Evolutionary conservation across 2,888 invertebrate species (phyloP).

Genomic region (Erebia palarica): DNA sequence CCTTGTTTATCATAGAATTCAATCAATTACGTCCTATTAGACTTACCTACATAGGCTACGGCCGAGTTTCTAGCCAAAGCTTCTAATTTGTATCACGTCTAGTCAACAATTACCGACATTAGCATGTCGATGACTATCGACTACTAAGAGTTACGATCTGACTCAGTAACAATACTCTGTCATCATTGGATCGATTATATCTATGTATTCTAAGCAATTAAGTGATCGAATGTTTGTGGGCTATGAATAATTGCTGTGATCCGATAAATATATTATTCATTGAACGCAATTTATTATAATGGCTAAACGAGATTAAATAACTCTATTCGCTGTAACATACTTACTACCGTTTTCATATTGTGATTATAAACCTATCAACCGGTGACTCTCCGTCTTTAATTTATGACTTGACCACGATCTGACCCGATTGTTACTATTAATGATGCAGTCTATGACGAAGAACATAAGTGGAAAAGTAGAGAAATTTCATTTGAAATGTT

Average conservation of each 20-base stretch:
- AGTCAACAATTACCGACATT: slow-evolving; percentile 37
- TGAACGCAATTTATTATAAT: background rate
- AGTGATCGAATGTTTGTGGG: slow-evolving; percentile 30
- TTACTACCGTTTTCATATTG: background rate
- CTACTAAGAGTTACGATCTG: slow-evolving; percentile 32
- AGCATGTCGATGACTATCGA: slow-evolving; percentile 28
- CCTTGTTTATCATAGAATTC: slow-evolving; percentile 14
- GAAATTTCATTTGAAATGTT: too few relatives aligned
- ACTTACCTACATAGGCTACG: background rate
- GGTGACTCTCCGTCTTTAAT: background rate
- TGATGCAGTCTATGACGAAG: background rate
- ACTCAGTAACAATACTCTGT: slow-evolving; percentile 43
- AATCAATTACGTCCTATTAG: slow-evolving; percentile 2
- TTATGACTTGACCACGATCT: background rate
- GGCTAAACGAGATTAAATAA: background rate
- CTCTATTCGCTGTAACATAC: background rate
- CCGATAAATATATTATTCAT: slow-evolving; percentile 10
- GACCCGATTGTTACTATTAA: background rate
- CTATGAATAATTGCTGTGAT: slow-evolving; percentile 27
- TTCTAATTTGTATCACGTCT: slow-evolving; percentile 28
- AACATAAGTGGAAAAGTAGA: background rate
- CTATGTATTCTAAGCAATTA: slow-evolving; percentile 33
- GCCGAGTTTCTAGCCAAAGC: slow-evolving; percentile 4
- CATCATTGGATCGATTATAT: slow-evolving; percentile 43
- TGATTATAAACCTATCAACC: background rate